Evolutionary conservation across 2,797 vertebrate species (phyloP), one percentile per base, ranked within the genome.

Genomic region (Sandelia bainsii): DNA sequence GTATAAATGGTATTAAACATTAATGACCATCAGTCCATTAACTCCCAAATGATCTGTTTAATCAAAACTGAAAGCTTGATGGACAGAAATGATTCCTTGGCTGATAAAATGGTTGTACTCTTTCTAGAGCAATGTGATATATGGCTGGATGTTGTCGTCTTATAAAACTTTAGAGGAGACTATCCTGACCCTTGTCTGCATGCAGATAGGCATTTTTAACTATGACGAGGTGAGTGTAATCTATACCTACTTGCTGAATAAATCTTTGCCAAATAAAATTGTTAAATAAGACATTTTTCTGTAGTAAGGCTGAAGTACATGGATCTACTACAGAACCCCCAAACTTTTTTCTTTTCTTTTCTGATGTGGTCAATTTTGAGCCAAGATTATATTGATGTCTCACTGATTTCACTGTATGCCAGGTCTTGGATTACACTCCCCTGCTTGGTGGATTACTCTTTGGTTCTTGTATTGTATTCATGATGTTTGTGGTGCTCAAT

Each of bases 191-290:
- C 92, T 99, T 87, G 91, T 98, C 88, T 91, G 94, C 80, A 92
- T 99, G 82, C 97, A 98, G 91, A 82, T 97, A 3, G 97, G 97
- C 63, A 96, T 97, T 81, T 99, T 99, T 87, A 96, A 98, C 91
- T 99, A 97, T 0, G 91, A 94, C 10, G 95, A 98, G 96, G 98
- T 98, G 91, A 13, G 13, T 78, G 8, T 60, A 27, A 39, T 32
- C 27, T 40, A 1, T n/a, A n/a, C n/a, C 22, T 5, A 0, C n/a
- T 61, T 3, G 23, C 4, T 58, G 29, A 59, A 4, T 10, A 5
- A 20, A 64, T 20, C 20, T 60, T 51, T 45, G 1, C 1, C 2
- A 6, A 23, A 22, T 9, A 27, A 50, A 39, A 17, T 23, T 17
- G 2, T 10, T 11, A 20, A 27, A 58, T 11, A 29, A 52, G 29